Base-by-base conservation (phyloP, 2,113 vertebrate genomes). In the Trinectes maculatus region DNA sequence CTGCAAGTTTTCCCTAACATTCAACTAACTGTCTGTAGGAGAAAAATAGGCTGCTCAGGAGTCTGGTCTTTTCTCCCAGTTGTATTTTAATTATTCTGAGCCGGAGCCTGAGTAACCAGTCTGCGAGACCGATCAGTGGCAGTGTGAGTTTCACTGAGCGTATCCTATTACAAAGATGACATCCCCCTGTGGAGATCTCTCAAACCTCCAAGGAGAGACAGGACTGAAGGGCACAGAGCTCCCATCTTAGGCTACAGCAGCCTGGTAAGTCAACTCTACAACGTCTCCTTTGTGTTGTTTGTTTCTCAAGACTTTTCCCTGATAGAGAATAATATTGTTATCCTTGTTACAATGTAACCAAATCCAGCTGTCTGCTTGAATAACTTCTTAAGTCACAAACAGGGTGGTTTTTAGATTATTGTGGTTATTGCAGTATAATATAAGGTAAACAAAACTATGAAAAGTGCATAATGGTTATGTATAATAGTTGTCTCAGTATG, bases 111-210 rank as follows among this genome's bases (percentile, higher is more conserved):
- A 37, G 40, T 26, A 65, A 31, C 57, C 18, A 36, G 53, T 72
- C 9, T 60, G 37, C 15, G 39, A 19, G 29, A 66, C 53, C 52
- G 66, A 71, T n/a, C 61, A 25, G 28, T 10, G 43, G 34, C 67
- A 76, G 85, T 88, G 64, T 90, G 69, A 46, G 63, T 89, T 88
- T 88, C 85, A 86, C 33, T 11, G 25, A 68, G 25, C 71, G 42
- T 51, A 87, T 89, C 86, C 56, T n/a, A 21, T 91, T 87, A 79
- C 89, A 80, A 53, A 47, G 64, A 82, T 62, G 79, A 43, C 61
- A 70, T 67, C 55, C 70, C 75, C 54, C 55, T 46, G 60, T 36
- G 53, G 46, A 12, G n/a, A 52, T 51, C 29, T n/a, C n/a, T n/a
- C 36, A 42, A 33, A 61, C 49, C 68, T 43, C 59, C 18, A 44